Evolutionary conservation across 1,140 invertebrate species (phyloP).

Genomic region (Hyles euphorbiae): DNA sequence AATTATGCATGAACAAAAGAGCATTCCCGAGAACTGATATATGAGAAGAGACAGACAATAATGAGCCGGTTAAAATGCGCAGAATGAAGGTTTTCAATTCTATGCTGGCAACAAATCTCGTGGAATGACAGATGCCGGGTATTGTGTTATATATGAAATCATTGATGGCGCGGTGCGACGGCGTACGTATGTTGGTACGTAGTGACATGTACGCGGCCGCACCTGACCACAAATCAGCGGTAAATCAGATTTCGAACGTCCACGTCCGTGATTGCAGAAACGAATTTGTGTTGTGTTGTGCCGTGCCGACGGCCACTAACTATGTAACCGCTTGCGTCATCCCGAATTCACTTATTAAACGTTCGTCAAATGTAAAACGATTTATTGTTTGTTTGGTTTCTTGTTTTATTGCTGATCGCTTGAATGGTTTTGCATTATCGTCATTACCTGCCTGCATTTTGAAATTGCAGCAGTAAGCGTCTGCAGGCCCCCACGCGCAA

Average conservation of each 20-base stretch:
- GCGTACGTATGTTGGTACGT: conserved; percentile 14
- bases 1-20: too few species aligned
- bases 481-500: too few species aligned
- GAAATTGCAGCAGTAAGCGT: too few species aligned
- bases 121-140: conserved; percentile 10
- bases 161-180: background rate
- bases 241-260: conserved; percentile 62
- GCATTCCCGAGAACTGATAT: too few species aligned
- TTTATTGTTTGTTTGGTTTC: too few species aligned
- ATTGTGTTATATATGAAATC: background rate
- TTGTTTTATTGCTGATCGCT: too few species aligned
- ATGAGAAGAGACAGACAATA: too few species aligned
- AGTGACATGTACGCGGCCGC: conserved; percentile 28
- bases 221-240: conserved; percentile 57
- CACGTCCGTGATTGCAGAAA: conserved; percentile 56
- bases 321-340: conserved; percentile 34
- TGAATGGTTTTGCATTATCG: too few species aligned
- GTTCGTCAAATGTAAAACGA: conserved; percentile 3
- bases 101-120: conserved; percentile 3
- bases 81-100: too few species aligned
- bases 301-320: conserved; percentile 35
- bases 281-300: conserved; percentile 52
- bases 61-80: too few species aligned
- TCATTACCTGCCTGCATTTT: too few species aligned
- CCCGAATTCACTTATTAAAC: conserved; percentile 22